Percentiles rank a stretch among this genome's conserved stretches.
phyloP scores from a whole-genome alignment of 2,797 vertebrate species.

The Argyrosomus regius region DNA sequence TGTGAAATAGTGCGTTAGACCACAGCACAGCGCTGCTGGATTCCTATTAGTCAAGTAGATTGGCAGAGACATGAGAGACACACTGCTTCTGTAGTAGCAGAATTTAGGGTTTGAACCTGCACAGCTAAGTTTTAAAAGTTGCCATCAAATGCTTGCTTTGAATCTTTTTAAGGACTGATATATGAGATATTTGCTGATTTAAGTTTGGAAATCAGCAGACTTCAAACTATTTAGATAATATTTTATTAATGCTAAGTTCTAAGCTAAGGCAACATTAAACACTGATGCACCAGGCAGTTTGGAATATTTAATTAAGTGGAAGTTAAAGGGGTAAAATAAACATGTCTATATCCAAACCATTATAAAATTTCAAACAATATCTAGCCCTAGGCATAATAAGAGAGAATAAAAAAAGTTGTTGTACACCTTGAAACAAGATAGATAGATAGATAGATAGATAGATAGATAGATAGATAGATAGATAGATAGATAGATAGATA shows the following conservation, averaged over 20 bases:
- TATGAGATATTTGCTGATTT: neutral
- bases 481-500: too few relatives aligned
- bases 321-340: neutral
- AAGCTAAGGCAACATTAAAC: neutral
- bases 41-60: constrained; percentile 41
- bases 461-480: too few relatives aligned
- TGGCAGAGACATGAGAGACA: constrained; percentile 30
- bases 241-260: neutral
- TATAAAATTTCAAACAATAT: neutral
- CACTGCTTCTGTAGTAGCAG: constrained; percentile 14
- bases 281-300: neutral
- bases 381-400: neutral
- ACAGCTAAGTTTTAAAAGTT: too few relatives aligned
- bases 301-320: neutral
- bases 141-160: neutral
- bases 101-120: neutral
- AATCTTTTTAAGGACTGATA: neutral
- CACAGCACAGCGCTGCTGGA: constrained; percentile 53
- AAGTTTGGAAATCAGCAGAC: neutral
- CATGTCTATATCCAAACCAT: neutral
- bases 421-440: neutral
- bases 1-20: constrained; percentile 58
- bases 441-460: too few relatives aligned
- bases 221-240: too few relatives aligned
- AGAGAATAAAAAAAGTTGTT: neutral